Base-by-base conservation (phyloP, 2,888 invertebrate genomes). In the Andrena hattorfiana region DNA sequence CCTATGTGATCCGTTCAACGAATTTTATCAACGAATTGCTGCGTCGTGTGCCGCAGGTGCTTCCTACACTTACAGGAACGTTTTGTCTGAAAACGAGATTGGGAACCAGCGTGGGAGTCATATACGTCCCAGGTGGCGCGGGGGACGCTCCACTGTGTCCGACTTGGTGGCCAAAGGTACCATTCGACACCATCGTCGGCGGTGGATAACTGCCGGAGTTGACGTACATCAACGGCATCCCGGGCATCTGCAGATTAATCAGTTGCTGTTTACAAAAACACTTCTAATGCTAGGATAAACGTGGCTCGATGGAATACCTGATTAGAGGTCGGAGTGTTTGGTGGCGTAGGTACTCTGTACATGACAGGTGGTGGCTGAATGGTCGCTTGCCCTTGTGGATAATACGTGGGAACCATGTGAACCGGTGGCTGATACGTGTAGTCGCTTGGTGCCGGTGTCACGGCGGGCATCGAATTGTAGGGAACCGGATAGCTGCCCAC, bases 81-180 rank as follows among this genome's bases (percentile, higher is more conserved):
- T 94, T 93, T 88, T 93, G 94, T 54, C 93, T 92, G 85, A 93
- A 93, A 32, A 94, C 90, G 28, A 93, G 85, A 89, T 93, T 93
- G 48, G 94, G 94, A 80, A 94, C 90, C 76, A 94, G 83, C 28
- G 93, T 87, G 2, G 93, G 91, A 42, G 93, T 77, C 89, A 94
- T 93, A 49, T 93, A 94, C 23, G 92, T 83, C 68, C 92, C 90
- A n/a, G 93, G 89, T 30, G 93, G 93, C 5, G 91, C 92, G 3
- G 93, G 90, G 1, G 93, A 91, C 1, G 92, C 89, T n/a, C 90
- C 92, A 30, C 84, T 91, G 30, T 91, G 92, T 30, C 90, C 89
- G 49, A 94, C 89, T 81, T 93, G 93, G 80, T 92, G 93, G 10
- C 93, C 91, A 69, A 92, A 94, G 8, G 91, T 90, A 54, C 92